Conservation (phyloP, 2,888 invertebrate genomes). For the Myopa tessellatipennis region DNA sequence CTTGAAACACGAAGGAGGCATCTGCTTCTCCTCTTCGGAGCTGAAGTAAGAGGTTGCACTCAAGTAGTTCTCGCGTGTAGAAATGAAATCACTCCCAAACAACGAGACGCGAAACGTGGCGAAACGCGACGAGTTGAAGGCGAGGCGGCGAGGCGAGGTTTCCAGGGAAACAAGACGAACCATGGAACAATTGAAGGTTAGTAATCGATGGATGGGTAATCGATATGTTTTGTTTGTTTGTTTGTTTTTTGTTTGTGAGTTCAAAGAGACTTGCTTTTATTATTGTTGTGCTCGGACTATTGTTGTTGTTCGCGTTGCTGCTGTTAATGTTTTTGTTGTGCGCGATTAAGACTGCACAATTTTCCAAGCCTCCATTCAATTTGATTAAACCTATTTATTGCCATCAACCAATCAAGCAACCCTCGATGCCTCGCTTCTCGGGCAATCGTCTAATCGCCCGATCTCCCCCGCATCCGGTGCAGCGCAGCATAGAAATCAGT, state of each 20-base stretch:
- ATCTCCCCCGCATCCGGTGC: constrained; percentile 27
- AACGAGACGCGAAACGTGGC: no score
- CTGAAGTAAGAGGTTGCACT: no score
- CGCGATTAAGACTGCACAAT: constrained; percentile 1
- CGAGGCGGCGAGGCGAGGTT: no score
- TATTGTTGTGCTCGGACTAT: not conserved
- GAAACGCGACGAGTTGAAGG: no score
- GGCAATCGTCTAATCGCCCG: not conserved
- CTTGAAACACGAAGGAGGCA: no score
- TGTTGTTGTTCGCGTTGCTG: constrained; percentile 23
- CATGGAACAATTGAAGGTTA: not conserved
- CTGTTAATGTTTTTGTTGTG: constrained; percentile 5
- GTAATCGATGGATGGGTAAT: constrained; percentile 15
- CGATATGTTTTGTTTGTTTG: constrained; percentile 23
- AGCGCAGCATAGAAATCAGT: not conserved
- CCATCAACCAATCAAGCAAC: not conserved
- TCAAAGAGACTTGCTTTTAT: constrained; percentile 15
- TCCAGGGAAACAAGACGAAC: no score
- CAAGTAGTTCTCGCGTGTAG: no score
- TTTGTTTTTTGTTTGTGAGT: not conserved
- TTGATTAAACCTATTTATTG: not conserved
- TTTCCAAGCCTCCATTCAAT: not conserved
- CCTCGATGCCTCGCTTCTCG: not conserved
- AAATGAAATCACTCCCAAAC: no score
- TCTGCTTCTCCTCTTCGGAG: no score